phyloP scores from a whole-genome alignment of 2,797 vertebrate genomes.

The Pangasius krempfi region DNA sequence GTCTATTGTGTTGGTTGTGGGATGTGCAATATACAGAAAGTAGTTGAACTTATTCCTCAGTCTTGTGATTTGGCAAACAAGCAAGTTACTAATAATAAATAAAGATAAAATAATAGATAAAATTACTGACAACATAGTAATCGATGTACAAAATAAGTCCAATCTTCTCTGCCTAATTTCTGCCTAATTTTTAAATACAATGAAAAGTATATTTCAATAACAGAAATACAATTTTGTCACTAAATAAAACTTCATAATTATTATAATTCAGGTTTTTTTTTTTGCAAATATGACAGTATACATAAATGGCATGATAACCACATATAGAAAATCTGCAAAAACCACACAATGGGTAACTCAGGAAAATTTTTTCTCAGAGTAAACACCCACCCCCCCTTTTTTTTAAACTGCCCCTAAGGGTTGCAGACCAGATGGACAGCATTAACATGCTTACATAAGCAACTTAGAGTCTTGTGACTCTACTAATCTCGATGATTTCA shows the following conservation, averaged over 20 bases:
- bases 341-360: background rate
- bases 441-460: conserved; percentile 1
- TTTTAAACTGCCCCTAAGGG: background rate
- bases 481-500: background rate
- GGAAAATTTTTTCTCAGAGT: background rate
- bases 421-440: conserved; percentile 15
- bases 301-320: background rate
- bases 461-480: conserved; percentile 36
- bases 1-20: no score
- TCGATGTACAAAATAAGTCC: background rate
- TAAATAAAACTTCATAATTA: background rate
- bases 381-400: background rate
- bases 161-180: background rate
- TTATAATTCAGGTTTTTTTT: background rate
- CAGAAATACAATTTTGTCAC: background rate
- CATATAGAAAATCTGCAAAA: background rate
- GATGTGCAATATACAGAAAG: background rate
- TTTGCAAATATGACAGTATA: background rate
- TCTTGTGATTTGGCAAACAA: background rate
- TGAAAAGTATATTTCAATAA: background rate
- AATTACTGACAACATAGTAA: background rate
- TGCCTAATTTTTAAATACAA: background rate
- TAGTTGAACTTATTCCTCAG: background rate
- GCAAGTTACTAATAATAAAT: background rate
- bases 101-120: background rate